Evolutionary conservation across 2,797 vertebrate species (phyloP).

Genomic region (Nasua narica): DNA sequence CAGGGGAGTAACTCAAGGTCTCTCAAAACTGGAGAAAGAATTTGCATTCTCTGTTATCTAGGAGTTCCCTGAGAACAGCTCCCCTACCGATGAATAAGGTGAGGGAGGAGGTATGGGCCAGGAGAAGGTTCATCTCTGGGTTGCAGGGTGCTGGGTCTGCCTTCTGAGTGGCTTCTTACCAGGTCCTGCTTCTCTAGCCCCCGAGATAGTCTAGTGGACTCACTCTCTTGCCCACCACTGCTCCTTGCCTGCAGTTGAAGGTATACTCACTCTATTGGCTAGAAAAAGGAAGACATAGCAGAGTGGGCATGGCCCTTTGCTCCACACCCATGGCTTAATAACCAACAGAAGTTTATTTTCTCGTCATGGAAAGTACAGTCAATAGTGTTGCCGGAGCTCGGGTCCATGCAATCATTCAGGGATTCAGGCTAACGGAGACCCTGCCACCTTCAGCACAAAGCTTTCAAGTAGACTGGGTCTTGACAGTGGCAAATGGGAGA

Average conservation of each 20-base stretch:
- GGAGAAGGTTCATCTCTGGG: neutral
- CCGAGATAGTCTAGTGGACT: rapidly evolving
- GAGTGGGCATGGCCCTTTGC: rapidly evolving
- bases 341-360: neutral
- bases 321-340: neutral
- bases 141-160: neutral
- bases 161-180: rapidly evolving
- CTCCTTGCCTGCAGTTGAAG: too few species aligned
- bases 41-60: neutral
- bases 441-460: neutral
- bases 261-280: neutral
- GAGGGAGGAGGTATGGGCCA: neutral
- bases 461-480: neutral
- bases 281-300: neutral
- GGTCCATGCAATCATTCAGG: neutral
- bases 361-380: neutral
- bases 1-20: neutral
- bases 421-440: neutral
- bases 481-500: neutral
- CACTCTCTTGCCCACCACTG: too few species aligned
- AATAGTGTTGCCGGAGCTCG: neutral
- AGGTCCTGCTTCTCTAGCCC: neutral
- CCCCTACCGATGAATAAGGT: neutral
- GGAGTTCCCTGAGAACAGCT: neutral
- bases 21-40: neutral